Evolutionary conservation across 2,113 vertebrate species (phyloP).

Genomic region (Neopipo cinnamomea): DNA sequence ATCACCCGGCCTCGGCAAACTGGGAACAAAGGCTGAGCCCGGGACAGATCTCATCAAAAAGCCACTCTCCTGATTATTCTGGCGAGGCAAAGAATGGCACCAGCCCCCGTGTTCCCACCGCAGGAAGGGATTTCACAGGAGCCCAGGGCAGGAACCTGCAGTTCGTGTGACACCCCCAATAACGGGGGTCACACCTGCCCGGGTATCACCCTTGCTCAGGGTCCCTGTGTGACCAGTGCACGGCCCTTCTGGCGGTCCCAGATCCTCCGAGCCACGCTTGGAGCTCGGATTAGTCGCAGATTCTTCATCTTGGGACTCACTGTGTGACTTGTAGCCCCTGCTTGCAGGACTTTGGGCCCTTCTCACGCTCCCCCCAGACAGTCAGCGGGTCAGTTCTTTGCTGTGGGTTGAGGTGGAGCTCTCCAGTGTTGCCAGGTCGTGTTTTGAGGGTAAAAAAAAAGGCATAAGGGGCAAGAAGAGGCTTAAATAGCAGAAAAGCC

Average conservation of each 20-base stretch:
- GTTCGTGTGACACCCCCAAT: no score
- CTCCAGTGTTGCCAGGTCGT: not conserved
- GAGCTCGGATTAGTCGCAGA: not conserved
- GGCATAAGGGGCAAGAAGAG: not conserved
- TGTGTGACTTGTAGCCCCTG: no score
- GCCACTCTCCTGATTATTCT: not conserved
- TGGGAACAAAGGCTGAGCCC: not conserved
- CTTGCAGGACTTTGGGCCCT: not conserved
- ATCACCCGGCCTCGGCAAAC: not conserved
- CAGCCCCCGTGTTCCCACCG: not conserved
- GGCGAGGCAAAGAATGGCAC: not conserved
- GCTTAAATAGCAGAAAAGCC: accelerated
- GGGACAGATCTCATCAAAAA: not conserved
- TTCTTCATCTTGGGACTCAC: accelerated
- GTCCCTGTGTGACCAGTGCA: not conserved
- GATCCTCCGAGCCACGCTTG: not conserved
- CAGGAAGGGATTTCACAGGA: not conserved
- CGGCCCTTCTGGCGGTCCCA: not conserved
- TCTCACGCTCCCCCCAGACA: not conserved
- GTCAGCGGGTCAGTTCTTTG: accelerated
- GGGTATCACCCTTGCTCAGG: not conserved
- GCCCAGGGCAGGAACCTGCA: not conserved
- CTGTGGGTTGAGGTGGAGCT: not conserved
- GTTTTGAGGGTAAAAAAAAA: not conserved
- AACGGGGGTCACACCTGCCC: no score